phyloP scores from a whole-genome alignment of 2,888 invertebrate species.

The Latrodectus elegans region DNA sequence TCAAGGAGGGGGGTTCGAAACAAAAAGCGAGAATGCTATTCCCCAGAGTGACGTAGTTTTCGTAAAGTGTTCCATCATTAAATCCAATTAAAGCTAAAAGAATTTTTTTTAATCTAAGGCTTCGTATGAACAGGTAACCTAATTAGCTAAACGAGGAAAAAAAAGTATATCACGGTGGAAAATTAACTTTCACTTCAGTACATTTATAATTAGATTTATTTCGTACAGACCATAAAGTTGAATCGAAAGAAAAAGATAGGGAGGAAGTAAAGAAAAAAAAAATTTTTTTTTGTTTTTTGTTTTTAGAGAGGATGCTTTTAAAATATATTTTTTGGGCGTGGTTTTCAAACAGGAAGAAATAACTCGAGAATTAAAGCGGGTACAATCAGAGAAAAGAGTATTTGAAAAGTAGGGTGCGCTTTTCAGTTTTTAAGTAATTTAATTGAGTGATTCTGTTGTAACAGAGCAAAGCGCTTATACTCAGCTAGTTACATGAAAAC shows the following conservation, averaged over 20 bases:
- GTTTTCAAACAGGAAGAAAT: conserved; percentile 18
- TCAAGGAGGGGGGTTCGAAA: not conserved
- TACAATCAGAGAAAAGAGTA: not conserved
- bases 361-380: not conserved
- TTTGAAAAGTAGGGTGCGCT: conserved; percentile 2
- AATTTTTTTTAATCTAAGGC: not conserved
- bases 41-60: not conserved
- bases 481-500: not conserved
- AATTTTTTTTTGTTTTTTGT: too few relatives aligned
- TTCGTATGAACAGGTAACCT: conserved; percentile 22
- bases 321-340: conserved; percentile 30
- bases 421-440: not conserved
- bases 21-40: not conserved
- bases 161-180: not conserved
- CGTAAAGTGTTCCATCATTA: conserved; percentile 15
- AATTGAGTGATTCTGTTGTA: not conserved
- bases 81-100: conserved; percentile 45
- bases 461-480: not conserved
- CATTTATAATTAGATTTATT: conserved; percentile 55
- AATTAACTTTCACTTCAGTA: conserved; percentile 23
- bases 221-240: conserved; percentile 25
- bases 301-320: conserved; percentile 2
- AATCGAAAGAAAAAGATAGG: not conserved
- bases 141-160: conserved; percentile 18
- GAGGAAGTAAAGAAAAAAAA: not conserved